Evolutionary conservation across 2,797 vertebrate species (phyloP).

Genomic region (Anguilla pacifica): DNA sequence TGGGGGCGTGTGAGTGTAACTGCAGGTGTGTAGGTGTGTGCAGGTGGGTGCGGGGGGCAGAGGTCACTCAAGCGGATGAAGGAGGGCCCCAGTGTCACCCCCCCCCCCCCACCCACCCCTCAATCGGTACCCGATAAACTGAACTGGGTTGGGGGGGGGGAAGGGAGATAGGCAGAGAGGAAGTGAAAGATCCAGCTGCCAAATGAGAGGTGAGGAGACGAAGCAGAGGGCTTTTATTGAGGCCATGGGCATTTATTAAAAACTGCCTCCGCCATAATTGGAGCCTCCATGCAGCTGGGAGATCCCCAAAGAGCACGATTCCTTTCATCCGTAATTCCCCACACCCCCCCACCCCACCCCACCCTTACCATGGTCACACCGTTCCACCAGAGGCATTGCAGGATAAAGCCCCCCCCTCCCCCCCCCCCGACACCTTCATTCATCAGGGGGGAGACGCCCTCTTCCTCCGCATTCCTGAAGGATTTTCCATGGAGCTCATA

Average conservation of each 20-base stretch:
- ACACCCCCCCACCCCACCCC: neutral
- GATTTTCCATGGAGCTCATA: slow-evolving; percentile 72
- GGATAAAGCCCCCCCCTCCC: slow-evolving; percentile 44
- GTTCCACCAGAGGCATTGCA: slow-evolving; percentile 60
- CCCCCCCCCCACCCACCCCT: neutral
- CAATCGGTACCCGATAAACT: slow-evolving; percentile 5
- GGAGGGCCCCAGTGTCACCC: neutral
- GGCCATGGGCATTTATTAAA: slow-evolving; percentile 46
- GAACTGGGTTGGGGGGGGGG: neutral
- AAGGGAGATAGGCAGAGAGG: slow-evolving; percentile 9
- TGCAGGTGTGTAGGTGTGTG: slow-evolving; percentile 25
- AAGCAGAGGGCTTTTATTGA: slow-evolving; percentile 36
- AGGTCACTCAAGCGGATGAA: slow-evolving; percentile 32
- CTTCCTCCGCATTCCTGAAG: slow-evolving; percentile 74
- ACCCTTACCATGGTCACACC: neutral
- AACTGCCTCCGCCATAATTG: slow-evolving; percentile 31
- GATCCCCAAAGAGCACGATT: slow-evolving; percentile 47
- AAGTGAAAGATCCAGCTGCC: slow-evolving; percentile 20
- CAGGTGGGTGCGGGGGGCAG: slow-evolving; percentile 44
- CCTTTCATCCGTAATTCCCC: slow-evolving; percentile 46
- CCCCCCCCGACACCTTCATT: slow-evolving; percentile 46
- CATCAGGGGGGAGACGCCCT: slow-evolving; percentile 67
- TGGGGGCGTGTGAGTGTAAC: slow-evolving; percentile 25
- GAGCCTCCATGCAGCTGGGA: slow-evolving; percentile 37
- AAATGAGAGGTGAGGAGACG: slow-evolving; percentile 5